Base-by-base conservation (phyloP, 2,888 invertebrate species). In the Ennomos quercinarius region DNA sequence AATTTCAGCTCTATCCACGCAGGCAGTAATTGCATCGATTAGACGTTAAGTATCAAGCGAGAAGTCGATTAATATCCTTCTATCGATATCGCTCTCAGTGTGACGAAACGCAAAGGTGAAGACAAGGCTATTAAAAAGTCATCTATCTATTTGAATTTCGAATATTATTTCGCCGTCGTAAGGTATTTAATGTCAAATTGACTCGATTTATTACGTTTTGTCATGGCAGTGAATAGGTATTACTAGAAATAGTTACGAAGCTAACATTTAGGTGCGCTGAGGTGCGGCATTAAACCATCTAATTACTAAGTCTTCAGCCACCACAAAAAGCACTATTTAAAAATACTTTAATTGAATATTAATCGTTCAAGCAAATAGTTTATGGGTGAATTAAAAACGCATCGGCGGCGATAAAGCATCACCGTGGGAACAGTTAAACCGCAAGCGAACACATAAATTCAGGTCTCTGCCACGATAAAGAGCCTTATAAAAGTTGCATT, bases 401-500 rank as follows among this genome's bases (percentile, higher is more conserved):
- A 76, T 80, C 74, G 63, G 69, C 56, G 61, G 70, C 76, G 74
- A 80, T 81, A 77, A 78, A 83, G 70, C 78, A 76, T 78, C 80
- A 66, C 74, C 84, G 83, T 83, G 86, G 82, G 86, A 85, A 84
- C 80, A 67, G 76, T 81, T 76, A 76, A 79, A 75, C 74, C 77
- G 76, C 74, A 74, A 27, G 76, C 77, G 73, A 77, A 75, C 72
- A 69, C 73, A 82, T 86, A 84, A 86, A 86, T 86, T 78, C 69
- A 61, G 73, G 71, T 70, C 74, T 74, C 69, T 74, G 60, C 64
- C 64, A 72, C 83, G 78, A 84, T 84, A 84, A 86, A 84, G 81
- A 77, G 76, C 71, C 78, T 81, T 84, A 84, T 82, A 84, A 84
- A 84, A 84, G 76, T 83, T 84, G 84, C 83, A 81, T 84, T 83